Evolutionary conservation across 2,888 invertebrate genomes (phyloP).

Genomic region (Odontomyia ornata): DNA sequence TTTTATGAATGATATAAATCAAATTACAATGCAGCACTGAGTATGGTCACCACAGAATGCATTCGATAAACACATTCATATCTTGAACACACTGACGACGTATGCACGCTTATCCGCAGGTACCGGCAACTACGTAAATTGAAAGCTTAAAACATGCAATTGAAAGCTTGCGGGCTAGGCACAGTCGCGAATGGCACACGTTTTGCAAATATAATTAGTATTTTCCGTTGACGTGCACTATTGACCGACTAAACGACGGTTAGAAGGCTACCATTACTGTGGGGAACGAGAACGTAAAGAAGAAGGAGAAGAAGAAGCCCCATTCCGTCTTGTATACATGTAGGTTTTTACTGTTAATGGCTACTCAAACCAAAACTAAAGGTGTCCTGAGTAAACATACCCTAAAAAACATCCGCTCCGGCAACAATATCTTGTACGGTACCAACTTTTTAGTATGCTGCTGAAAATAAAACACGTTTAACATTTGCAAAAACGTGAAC

Average conservation of each 20-base stretch:
- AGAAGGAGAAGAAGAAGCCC: no score
- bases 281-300: no score
- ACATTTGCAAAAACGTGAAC: neutral
- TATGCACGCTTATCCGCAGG: neutral
- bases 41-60: neutral
- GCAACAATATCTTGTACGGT: no score
- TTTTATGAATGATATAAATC: neutral
- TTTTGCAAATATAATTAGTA: neutral
- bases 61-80: neutral
- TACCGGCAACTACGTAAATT: neutral
- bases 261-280: no score
- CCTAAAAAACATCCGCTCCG: no score
- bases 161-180: no score
- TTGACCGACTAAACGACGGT: neutral
- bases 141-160: no score
- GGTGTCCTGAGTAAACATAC: no score
- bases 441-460: neutral
- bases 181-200: neutral
- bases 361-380: no score
- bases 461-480: neutral
- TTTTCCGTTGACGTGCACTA: neutral
- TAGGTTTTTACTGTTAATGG: no score
- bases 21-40: neutral
- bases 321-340: no score
- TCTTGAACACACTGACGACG: neutral